phyloP scores from a whole-genome alignment of 2,888 invertebrate genomes.

The Eupithecia centaureata region DNA sequence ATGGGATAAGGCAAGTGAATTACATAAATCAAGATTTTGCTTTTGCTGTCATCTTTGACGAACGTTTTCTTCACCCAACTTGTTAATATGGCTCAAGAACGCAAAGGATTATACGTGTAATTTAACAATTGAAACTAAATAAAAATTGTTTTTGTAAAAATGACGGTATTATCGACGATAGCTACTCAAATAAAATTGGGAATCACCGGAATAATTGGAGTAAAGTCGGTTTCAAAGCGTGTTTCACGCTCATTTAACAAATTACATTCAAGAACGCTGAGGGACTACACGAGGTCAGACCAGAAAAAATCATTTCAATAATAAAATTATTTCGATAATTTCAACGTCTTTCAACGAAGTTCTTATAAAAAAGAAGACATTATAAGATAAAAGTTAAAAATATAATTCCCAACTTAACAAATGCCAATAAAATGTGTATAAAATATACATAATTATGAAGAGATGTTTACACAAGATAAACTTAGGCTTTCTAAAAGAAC shows the following conservation, averaged over 20 bases:
- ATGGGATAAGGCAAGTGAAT: slow-evolving; percentile 18
- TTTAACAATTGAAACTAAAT: too few species aligned
- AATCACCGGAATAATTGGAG: not conserved
- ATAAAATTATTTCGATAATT: too few species aligned
- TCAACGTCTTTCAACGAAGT: not conserved
- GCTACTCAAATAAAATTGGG: not conserved
- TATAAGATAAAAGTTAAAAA: not conserved
- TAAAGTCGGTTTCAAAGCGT: not conserved
- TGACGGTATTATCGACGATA: not conserved
- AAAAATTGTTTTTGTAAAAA: not conserved
- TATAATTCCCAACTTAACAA: not conserved
- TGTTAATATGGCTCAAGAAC: not conserved
- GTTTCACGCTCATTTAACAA: slow-evolving; percentile 8
- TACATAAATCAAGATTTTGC: slow-evolving; percentile 13
- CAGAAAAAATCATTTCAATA: not conserved
- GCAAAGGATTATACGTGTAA: not conserved
- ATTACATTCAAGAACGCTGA: not conserved
- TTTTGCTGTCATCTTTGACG: not conserved
- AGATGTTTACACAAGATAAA: slow-evolving; percentile 15
- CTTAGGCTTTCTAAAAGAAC: slow-evolving; percentile 27
- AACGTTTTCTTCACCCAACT: not conserved
- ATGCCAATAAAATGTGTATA: not conserved
- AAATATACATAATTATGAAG: not conserved
- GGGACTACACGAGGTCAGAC: slow-evolving; percentile 1
- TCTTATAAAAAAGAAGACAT: not conserved